A percentile compares a stretch with the other conserved stretches of the same genome.
phyloP scores from a whole-genome alignment of 2,797 vertebrate species.

The Tympanoctomys barrerae region DNA sequence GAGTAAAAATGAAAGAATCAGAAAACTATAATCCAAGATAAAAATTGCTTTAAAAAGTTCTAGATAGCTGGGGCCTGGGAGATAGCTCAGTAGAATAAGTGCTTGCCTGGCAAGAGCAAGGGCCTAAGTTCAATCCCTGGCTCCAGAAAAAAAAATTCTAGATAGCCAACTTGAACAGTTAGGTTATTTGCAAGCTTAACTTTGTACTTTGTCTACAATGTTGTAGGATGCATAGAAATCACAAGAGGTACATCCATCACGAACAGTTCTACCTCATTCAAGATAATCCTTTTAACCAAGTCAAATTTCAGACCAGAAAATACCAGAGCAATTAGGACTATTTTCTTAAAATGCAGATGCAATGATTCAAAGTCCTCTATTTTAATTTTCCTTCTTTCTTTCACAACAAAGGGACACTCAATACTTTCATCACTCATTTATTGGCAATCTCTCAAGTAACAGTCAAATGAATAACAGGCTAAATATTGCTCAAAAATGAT shows the following conservation, averaged over 20 bases:
- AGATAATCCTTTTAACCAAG: conserved; percentile 5
- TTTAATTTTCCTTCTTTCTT: conserved; percentile 27
- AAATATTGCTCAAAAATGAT: conserved; percentile 43
- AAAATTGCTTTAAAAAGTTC: neutral
- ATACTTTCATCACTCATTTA: neutral
- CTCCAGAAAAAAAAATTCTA: neutral
- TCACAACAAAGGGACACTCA: neutral
- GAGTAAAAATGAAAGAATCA: conserved; percentile 22
- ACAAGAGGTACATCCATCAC: neutral
- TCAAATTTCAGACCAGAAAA: conserved; percentile 55
- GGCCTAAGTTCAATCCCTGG: too few species aligned
- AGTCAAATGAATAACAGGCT: conserved; percentile 36
- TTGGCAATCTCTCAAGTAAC: conserved; percentile 35
- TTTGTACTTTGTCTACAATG: conserved; percentile 9
- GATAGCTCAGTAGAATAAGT: too few species aligned
- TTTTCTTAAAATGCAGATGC: conserved; percentile 16
- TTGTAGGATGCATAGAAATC: neutral
- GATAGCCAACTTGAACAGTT: neutral
- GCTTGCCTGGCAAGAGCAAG: too few species aligned
- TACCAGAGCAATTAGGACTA: neutral
- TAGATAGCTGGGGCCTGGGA: neutral
- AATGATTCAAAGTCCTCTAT: neutral
- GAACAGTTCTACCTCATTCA: conserved; percentile 6
- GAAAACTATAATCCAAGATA: neutral
- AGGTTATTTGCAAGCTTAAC: neutral